Conservation (phyloP, 2,797 vertebrate species). For the Acridotheres tristis region DNA sequence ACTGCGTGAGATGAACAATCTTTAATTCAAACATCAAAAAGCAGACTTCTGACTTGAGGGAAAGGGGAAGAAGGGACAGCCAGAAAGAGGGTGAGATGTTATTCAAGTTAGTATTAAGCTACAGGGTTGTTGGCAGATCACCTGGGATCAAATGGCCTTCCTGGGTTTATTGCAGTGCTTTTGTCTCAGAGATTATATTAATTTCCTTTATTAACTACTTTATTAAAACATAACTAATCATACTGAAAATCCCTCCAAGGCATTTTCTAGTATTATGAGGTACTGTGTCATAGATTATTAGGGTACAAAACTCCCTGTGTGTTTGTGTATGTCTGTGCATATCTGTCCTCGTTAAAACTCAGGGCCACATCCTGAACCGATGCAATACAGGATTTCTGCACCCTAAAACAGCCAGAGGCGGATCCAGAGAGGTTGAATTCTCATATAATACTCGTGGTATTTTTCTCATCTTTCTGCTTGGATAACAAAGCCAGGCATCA, state of each 20-base stretch:
- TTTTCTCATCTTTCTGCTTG: neutral
- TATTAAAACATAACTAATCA: neutral
- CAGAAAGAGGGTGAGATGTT: neutral
- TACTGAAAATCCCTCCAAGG: neutral
- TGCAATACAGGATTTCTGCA: rapidly evolving
- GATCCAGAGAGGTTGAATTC: neutral
- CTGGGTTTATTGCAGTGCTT: neutral
- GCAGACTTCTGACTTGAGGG: neutral
- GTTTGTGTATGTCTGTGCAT: neutral
- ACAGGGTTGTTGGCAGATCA: neutral
- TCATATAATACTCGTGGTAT: neutral
- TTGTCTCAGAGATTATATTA: neutral
- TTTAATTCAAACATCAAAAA: conserved; percentile 12
- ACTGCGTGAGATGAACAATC: neutral
- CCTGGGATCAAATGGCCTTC: neutral
- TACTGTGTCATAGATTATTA: neutral
- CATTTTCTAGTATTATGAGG: neutral
- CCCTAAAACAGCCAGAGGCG: neutral
- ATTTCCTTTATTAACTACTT: neutral
- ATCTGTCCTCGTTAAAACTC: neutral
- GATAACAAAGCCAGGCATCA: neutral
- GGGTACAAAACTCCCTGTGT: neutral
- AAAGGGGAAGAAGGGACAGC: neutral
- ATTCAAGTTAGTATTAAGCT: neutral
- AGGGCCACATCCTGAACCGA: neutral